Evolutionary conservation across 2,888 invertebrate species (phyloP), one percentile per base, ranked within the genome.

Genomic region (Parapristionchus giblindavisi): DNA sequence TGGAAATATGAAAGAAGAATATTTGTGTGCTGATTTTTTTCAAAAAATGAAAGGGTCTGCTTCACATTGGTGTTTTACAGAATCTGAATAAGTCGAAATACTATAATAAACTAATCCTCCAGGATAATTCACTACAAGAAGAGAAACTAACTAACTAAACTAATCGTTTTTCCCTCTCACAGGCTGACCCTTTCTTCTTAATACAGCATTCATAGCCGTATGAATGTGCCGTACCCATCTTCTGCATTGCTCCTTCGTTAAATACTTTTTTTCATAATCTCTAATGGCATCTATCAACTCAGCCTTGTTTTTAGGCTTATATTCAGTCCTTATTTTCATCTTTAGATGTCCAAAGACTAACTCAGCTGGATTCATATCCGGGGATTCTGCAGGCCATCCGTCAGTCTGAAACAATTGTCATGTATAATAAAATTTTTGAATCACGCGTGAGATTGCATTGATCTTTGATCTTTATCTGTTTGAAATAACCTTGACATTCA

Each of bases 401-500:
- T 48, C 32, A 17, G 32, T 32, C 65, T 65, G 5, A 48, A 24
- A 54, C 43, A 43, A 17, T 43, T 43, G 17, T 43, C 17, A 17
- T 43, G 43, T 8, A 14, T 43, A 43, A 8, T 8, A 14, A 14
- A 43, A 43, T 17, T 43, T 17, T 17, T 43, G 17, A 14, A 43
- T 43, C 17, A 43, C 43, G 43, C 11, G 11, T 17, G 43, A 14
- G 8, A 43, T 17, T 43, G 8, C 11, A 8, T 43, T 14, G 17
- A 17, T 14, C 43, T 43, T 8, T 8, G 17, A 43, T 14, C 17
- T 43, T 17, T 43, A n/a, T n/a, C n/a, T n/a, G n/a, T n/a, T n/a
- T n/a, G n/a, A n/a, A 43, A 43, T 8, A 43, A 65, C 65, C 32
- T 65, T 48, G 29, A 65, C 65, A 32, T 48, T 36, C 65, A 65